These are phyloP conservation scores for Drosophila arizonae DNA, from an alignment of 1,140 invertebrate species.

Conservation along the genomic window DNA sequence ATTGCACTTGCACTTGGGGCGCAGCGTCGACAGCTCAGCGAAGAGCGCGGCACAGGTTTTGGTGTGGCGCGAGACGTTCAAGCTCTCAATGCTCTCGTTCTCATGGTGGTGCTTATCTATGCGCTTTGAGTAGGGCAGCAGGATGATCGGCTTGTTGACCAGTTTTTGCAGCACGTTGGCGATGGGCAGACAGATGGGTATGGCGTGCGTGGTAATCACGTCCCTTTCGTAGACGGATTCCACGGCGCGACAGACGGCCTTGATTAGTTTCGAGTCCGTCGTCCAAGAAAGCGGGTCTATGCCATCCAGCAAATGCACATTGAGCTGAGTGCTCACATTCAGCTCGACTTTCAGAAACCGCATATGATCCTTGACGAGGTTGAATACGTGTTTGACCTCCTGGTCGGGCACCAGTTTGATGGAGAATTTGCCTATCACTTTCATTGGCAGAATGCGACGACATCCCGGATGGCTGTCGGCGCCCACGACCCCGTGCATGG, in stretches of 20 bases:
- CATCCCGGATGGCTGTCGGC: conserved; percentile 9
- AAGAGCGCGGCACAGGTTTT: conserved; percentile 33
- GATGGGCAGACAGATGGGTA: conserved; percentile 38
- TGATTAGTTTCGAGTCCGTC: not conserved
- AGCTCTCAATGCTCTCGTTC: conserved; percentile 36
- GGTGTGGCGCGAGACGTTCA: conserved; percentile 2
- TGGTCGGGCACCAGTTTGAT: conserved; percentile 48
- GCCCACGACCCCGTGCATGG: conserved; percentile 46
- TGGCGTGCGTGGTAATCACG: conserved; percentile 10
- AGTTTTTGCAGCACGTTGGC: conserved; percentile 28
- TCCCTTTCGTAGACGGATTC: not conserved
- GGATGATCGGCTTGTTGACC: conserved; percentile 31
- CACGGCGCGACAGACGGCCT: not conserved
- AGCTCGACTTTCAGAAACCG: not conserved
- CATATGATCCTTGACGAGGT: conserved; percentile 1
- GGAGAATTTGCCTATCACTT: conserved; percentile 38
- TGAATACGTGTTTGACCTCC: not conserved
- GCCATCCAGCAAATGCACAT: conserved; percentile 11
- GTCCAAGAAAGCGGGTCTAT: conserved; percentile 20
- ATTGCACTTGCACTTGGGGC: conserved; percentile 34
- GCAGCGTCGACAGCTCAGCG: conserved; percentile 18
- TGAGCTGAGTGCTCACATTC: conserved; percentile 1
- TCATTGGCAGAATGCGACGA: conserved; percentile 24
- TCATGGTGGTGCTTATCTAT: conserved; percentile 14
- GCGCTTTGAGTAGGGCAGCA: conserved; percentile 33